Evolutionary conservation across 1,140 invertebrate genomes (phyloP), one percentile per base, ranked within the genome.

Genomic region (Sinella curviseta): DNA sequence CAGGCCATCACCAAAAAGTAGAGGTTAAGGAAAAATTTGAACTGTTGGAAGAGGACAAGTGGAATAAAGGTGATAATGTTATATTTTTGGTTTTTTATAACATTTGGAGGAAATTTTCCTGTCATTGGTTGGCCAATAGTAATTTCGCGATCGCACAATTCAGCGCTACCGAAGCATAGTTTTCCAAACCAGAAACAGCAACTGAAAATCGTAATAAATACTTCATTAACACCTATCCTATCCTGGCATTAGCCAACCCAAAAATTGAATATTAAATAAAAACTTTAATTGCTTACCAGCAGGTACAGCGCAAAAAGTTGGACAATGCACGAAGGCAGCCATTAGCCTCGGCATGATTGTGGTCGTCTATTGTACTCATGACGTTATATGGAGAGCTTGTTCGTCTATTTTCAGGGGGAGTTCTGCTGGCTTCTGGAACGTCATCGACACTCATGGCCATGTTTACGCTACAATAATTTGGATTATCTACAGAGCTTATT

Each of bases 31-130:
- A 99, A 99, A 87, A 99, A 98, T 85, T 97, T 96, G 88, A 99
- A 99, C 87, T 99, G 98, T 88, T 99, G 95, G 89, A 94, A 99
- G 65, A 99, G 89, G 60, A 95, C 98, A 89, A 98, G 86, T 73
- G 98, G 98, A 85, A 99, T 91, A 90, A 99, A 99, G 85, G 97
- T 97, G 81, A 99, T 92, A 83, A 99, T 91, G 87, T 96, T 99
- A 88, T 99, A 99, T 91, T 99, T 99, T 89, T 98, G 97, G 90
- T 99, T 99, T 83, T 95, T 91, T 80, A 99, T 97, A 81, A 97
- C 94, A 90, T 99, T 99, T 74, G 94, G 91, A 57, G 97, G 95
- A 88, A 93, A 97, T 85, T 95, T 94, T 79, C 88, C 85, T 55
- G 77, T 83, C 36, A 78, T 86, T 31, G 78, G 85, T 78, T 87